A percentile compares a stretch with the other conserved stretches of the same genome.
phyloP scores from a whole-genome alignment of 2,113 vertebrate genomes.

The Cathartes aura region DNA sequence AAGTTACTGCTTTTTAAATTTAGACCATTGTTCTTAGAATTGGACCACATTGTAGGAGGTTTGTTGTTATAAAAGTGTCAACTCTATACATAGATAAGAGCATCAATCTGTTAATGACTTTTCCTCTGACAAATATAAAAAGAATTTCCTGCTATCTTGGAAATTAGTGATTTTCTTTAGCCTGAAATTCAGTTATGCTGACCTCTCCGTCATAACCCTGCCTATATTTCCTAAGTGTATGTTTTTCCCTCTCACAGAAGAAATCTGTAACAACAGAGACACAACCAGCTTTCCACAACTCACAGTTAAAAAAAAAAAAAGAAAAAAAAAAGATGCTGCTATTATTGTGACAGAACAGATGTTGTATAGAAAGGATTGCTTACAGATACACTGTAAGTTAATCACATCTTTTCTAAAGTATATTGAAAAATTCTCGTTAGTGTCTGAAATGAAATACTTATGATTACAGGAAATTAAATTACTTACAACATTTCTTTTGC shows the following conservation, averaged over 20 bases:
- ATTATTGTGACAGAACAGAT: neutral
- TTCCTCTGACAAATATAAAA: neutral
- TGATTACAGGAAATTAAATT: slow-evolving; percentile 79
- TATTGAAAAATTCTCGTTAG: slow-evolving; percentile 26
- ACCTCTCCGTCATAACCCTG: neutral
- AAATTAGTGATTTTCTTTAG: slow-evolving; percentile 7
- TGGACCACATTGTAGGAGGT: neutral
- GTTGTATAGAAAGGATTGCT: neutral
- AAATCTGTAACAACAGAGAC: neutral
- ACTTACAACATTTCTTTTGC: slow-evolving; percentile 77
- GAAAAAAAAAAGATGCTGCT: neutral
- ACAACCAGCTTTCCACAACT: neutral
- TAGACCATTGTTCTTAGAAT: neutral
- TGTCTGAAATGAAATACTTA: slow-evolving; percentile 79
- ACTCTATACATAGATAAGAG: neutral
- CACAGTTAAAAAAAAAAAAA: neutral
- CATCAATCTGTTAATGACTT: neutral
- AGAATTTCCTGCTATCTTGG: neutral
- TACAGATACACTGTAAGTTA: neutral
- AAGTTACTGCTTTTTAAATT: neutral
- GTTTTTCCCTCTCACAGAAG: neutral
- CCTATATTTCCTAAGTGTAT: neutral
- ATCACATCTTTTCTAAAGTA: slow-evolving; percentile 37
- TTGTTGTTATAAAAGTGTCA: neutral
- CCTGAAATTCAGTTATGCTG: neutral